These are phyloP conservation scores for Stomorhina lunata DNA, from an alignment of 2,888 invertebrate genomes.

Conservation along the genomic window DNA sequence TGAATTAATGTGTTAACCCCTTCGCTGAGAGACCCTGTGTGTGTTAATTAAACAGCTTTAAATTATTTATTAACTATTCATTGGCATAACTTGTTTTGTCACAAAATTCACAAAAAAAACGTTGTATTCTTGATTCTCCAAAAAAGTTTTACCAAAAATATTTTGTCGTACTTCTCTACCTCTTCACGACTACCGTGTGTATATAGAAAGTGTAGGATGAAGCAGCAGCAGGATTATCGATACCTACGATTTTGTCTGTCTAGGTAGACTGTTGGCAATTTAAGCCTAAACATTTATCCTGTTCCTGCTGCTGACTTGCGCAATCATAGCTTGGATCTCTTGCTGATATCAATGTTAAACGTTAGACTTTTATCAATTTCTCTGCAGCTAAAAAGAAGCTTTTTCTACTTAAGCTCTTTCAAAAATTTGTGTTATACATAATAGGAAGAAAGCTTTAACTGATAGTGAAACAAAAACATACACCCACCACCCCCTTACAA, in stretches of 20 bases:
- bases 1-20: neutral
- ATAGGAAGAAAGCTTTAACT: constrained; percentile 32
- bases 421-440: constrained; percentile 15
- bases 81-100: constrained; percentile 40
- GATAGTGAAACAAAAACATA: constrained; percentile 61
- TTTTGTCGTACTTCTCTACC: neutral
- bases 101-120: constrained; percentile 22
- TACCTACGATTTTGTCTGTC: neutral
- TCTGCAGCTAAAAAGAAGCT: constrained; percentile 13
- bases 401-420: constrained; percentile 25
- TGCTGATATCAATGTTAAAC: neutral
- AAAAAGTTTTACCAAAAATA: constrained; percentile 37
- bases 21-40: neutral
- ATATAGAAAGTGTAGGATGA: neutral
- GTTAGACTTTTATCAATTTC: neutral
- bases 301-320: constrained; percentile 4
- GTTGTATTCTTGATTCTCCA: constrained; percentile 3
- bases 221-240: constrained; percentile 2
- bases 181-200: neutral
- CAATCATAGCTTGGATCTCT: neutral
- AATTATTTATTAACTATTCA: constrained; percentile 44
- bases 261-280: neutral
- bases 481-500: constrained; percentile 5
- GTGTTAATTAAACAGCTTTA: constrained; percentile 35
- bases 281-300: neutral